Conservation (phyloP, 2,797 vertebrate species). For the Sebastes hopkinsi region DNA sequence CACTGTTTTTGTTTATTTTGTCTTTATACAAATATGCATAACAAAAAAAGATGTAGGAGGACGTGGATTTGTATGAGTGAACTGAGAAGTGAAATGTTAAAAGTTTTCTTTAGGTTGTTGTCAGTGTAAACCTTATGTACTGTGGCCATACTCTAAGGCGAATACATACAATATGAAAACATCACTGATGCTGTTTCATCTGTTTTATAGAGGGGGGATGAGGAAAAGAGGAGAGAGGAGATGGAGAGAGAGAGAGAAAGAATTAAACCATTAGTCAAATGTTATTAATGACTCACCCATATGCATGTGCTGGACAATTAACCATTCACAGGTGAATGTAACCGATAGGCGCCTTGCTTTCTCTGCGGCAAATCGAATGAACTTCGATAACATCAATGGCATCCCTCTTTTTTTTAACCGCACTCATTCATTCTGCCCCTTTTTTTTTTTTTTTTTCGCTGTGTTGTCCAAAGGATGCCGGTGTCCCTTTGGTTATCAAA, state of each 20-base stretch:
- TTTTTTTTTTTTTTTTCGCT: slow-evolving; percentile 64
- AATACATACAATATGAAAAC: slow-evolving; percentile 5
- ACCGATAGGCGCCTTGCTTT: slow-evolving; percentile 88
- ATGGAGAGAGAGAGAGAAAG: slow-evolving; percentile 36
- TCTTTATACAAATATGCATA: not conserved
- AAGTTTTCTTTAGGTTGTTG: not conserved
- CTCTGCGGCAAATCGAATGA: slow-evolving; percentile 89
- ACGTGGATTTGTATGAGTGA: not conserved
- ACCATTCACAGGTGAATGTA: slow-evolving; percentile 98
- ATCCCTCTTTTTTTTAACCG: slow-evolving; percentile 70
- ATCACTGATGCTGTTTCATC: not conserved
- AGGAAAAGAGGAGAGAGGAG: not conserved
- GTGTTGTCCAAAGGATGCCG: slow-evolving; percentile 68
- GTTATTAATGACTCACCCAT: slow-evolving; percentile 95
- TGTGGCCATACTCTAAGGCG: not conserved
- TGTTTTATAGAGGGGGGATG: not conserved
- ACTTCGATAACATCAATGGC: slow-evolving; percentile 91
- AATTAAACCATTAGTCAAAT: slow-evolving; percentile 88
- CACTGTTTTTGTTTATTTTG: too few species aligned
- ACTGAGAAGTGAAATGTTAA: not conserved
- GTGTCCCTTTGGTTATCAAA: slow-evolving; percentile 91
- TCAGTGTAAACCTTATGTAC: not conserved
- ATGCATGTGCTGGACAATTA: slow-evolving; percentile 95
- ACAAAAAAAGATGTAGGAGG: not conserved
- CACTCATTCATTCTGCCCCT: slow-evolving; percentile 72